Percentiles rank a stretch among this genome's conserved stretches.
Conservation (phyloP, 2,888 invertebrate genomes). For the Resseliella maxima region DNA sequence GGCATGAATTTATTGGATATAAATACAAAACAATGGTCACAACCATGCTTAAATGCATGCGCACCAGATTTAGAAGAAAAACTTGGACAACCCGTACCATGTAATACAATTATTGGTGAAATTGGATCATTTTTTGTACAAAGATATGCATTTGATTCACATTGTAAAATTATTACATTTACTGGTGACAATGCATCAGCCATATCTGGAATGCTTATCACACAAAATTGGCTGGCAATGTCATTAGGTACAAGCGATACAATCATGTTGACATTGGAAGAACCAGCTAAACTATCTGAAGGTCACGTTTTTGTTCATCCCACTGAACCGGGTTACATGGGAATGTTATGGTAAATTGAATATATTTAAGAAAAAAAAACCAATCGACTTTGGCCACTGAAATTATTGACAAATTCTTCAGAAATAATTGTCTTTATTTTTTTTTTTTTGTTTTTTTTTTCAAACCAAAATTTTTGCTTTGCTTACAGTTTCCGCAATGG, state of each 20-base stretch:
- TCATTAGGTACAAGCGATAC: conserved; percentile 96
- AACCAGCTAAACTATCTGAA: conserved; percentile 76
- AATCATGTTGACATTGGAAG: conserved; percentile 79
- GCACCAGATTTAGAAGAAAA: conserved; percentile 79
- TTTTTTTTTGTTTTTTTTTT: neutral
- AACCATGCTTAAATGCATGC: conserved; percentile 79
- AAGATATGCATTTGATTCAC: conserved; percentile 83
- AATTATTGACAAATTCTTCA: too few species aligned
- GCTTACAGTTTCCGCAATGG: conserved; percentile 87
- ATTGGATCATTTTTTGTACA: conserved; percentile 85
- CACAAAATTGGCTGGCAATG: conserved; percentile 84
- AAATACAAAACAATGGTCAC: conserved; percentile 79
- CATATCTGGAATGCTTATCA: conserved; percentile 82
- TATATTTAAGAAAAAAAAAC: too few species aligned
- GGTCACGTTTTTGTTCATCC: conserved; percentile 93
- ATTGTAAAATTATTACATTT: conserved; percentile 87
- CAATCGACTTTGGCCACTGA: too few species aligned
- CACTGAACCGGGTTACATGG: conserved; percentile 84
- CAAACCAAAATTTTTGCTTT: neutral
- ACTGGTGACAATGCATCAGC: conserved; percentile 97
- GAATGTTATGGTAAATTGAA: conserved; percentile 78
- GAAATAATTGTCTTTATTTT: too few species aligned
- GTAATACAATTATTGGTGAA: conserved; percentile 76
- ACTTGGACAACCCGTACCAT: conserved; percentile 80
- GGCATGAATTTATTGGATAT: conserved; percentile 97